phyloP scores from a whole-genome alignment of 2,113 vertebrate species.

The Hystrix brachyura region DNA sequence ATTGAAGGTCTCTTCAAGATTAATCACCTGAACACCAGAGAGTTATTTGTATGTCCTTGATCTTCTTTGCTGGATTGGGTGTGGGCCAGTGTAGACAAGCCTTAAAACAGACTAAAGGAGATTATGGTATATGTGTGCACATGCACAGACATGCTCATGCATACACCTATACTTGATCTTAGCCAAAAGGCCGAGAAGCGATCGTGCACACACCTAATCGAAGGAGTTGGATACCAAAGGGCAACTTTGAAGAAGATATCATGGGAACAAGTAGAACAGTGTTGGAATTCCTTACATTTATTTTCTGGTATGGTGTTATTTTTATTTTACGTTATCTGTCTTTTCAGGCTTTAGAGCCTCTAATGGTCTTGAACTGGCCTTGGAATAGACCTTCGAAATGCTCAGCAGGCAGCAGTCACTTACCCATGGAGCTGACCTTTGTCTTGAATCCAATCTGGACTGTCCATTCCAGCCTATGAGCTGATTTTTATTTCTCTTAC shows the following conservation, averaged over 20 bases:
- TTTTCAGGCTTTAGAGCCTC: constrained; percentile 31
- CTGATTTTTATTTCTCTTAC: background rate
- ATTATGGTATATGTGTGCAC: background rate
- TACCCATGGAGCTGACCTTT: background rate
- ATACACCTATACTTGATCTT: background rate
- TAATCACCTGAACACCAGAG: background rate
- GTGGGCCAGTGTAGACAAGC: background rate
- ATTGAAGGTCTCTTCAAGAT: background rate
- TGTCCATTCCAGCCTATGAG: background rate
- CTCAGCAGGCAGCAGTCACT: background rate
- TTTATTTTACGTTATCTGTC: background rate
- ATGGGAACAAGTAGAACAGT: constrained; percentile 26
- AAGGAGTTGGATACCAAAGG: constrained; percentile 33
- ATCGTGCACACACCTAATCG: background rate
- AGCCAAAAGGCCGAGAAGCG: too few species aligned
- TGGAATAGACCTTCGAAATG: constrained; percentile 1
- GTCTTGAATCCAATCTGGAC: constrained; percentile 21
- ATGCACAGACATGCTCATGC: rapidly evolving
- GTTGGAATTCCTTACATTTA: constrained; percentile 35
- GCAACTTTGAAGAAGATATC: constrained; percentile 40
- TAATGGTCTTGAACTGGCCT: background rate
- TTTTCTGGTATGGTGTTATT: constrained; percentile 36
- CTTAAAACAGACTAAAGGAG: constrained; percentile 36
- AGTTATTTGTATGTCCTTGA: constrained; percentile 29
- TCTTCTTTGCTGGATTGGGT: background rate